Conservation (phyloP, 2,888 invertebrate species). For the Mylabris sibirica region DNA sequence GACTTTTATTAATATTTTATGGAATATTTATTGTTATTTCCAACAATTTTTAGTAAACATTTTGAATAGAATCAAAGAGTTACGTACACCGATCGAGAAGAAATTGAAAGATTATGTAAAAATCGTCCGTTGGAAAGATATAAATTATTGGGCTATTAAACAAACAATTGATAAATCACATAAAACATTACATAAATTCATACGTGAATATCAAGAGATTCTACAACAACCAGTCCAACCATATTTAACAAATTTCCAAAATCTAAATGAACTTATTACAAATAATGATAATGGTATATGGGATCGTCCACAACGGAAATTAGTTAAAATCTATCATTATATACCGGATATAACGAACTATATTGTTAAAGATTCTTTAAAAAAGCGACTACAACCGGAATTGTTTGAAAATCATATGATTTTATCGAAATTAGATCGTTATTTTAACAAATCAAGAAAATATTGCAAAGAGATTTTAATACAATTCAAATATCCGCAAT, state of each 20-base stretch:
- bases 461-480: constrained; percentile 70
- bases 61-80: constrained; percentile 68
- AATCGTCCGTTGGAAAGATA: constrained; percentile 93
- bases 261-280: neutral
- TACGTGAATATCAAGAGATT: constrained; percentile 80
- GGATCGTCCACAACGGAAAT: constrained; percentile 68
- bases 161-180: constrained; percentile 89
- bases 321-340: constrained; percentile 62
- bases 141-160: constrained; percentile 93
- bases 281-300: constrained; percentile 66
- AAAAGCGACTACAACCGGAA: constrained; percentile 35
- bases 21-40: constrained; percentile 87
- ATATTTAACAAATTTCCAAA: constrained; percentile 60
- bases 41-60: constrained; percentile 77
- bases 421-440: constrained; percentile 45
- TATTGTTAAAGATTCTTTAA: constrained; percentile 46
- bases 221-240: constrained; percentile 64
- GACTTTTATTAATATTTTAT: constrained; percentile 72
- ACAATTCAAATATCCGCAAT: constrained; percentile 65
- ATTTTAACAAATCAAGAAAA: constrained; percentile 68
- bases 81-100: constrained; percentile 86
- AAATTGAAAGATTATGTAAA: constrained; percentile 92
- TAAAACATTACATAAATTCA: constrained; percentile 83
- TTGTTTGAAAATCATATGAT: constrained; percentile 23
- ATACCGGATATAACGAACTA: constrained; percentile 57